Conservation (phyloP, 2,797 vertebrate species). For the Micromesistius poutassou region DNA sequence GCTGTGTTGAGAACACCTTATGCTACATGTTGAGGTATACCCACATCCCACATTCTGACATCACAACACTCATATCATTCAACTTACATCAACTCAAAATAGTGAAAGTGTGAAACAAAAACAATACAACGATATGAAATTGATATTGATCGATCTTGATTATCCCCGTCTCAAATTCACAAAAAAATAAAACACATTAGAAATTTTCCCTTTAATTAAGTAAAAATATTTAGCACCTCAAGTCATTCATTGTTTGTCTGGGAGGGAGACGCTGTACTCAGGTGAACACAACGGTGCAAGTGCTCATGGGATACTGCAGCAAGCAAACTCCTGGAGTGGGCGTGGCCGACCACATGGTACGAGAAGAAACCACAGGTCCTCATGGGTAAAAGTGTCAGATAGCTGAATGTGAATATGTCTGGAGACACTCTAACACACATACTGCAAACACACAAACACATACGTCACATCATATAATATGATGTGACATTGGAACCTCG, state of each 20-base stretch:
- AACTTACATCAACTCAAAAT: background rate
- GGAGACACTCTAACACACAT: slow-evolving; percentile 1
- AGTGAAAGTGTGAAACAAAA: background rate
- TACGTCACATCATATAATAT: background rate
- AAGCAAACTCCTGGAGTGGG: slow-evolving; percentile 16
- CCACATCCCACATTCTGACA: background rate
- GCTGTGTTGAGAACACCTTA: background rate
- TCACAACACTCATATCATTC: no score
- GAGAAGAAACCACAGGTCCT: slow-evolving; percentile 1
- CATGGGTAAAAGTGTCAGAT: slow-evolving; percentile 4
- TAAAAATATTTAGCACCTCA: background rate
- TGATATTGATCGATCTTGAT: no score
- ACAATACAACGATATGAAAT: background rate
- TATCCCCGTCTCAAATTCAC: background rate
- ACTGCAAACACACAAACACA: slow-evolving; percentile 5
- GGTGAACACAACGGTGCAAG: background rate
- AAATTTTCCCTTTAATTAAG: background rate
- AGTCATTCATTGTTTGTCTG: background rate
- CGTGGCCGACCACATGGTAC: background rate
- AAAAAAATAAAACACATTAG: background rate
- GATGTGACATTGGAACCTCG: no score
- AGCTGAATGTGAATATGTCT: background rate
- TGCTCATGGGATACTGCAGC: slow-evolving; percentile 6
- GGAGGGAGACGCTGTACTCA: background rate
- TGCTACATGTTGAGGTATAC: background rate